Percentiles rank a stretch among this genome's conserved stretches.
These are phyloP conservation scores for Paramormyrops kingsleyae DNA, from an alignment of 2,113 vertebrate species.

Conservation along the genomic window DNA sequence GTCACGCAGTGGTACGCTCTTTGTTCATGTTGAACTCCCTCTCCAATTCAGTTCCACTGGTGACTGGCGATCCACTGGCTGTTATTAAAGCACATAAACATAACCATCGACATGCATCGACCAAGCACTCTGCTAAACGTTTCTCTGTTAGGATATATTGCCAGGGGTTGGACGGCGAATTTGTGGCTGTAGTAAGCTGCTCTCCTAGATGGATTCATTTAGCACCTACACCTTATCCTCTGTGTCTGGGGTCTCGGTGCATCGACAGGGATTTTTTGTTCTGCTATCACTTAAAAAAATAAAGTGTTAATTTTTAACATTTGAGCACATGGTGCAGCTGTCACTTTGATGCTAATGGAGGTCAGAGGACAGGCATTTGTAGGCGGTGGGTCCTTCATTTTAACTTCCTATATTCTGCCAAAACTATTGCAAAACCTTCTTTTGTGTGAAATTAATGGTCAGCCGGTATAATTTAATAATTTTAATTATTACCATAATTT, in stretches of 20 bases:
- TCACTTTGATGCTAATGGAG: background rate
- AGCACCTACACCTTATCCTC: background rate
- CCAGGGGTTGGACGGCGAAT: background rate
- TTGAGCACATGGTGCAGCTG: background rate
- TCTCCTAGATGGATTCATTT: background rate
- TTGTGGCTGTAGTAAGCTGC: background rate
- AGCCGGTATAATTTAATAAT: background rate
- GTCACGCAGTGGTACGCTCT: background rate
- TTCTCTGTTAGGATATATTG: background rate
- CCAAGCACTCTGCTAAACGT: background rate
- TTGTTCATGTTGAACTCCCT: background rate
- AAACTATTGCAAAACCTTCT: background rate
- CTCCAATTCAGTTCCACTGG: background rate
- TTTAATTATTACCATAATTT: background rate
- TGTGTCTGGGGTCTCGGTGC: background rate
- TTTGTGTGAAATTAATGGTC: background rate
- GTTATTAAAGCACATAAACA: background rate
- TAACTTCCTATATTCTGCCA: background rate
- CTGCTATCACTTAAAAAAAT: background rate
- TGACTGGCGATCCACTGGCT: background rate
- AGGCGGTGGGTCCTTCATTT: too few relatives aligned
- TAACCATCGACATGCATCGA: background rate
- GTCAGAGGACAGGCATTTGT: background rate
- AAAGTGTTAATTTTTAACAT: background rate
- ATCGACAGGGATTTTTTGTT: background rate